Base-by-base conservation (phyloP, 2,113 vertebrate species). In the Pongo pygmaeus region DNA sequence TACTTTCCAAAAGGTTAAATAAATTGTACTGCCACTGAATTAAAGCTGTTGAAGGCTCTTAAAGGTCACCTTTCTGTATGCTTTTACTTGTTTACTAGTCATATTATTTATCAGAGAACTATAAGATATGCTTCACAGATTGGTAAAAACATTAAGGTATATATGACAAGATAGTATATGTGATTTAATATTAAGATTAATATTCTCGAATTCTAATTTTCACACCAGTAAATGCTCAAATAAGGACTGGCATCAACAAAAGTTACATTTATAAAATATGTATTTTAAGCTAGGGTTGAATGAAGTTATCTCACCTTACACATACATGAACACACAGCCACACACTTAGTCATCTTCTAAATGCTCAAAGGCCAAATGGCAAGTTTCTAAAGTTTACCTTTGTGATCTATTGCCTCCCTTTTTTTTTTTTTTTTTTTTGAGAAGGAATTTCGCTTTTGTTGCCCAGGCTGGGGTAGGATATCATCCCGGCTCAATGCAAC, bases 1-100 rank as follows among this genome's bases (percentile, higher is more conserved):
- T 95, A 96, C 72, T 96, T 96, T 98, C 80, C 96, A 95, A 99
- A 99, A 99, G 98, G 98, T 99, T 99, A 99, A 98, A 98, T 98
- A 98, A 98, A 98, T 98, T 99, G 98, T 98, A 98, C 96, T 98
- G 98, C 96, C 97, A 96, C 38, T 94, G 93, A 98, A 98, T 89
- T 97, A 97, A 92, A 97, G 86, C 59, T 97, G 69, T 97, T 98
- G 98, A 91, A 98, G 98, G 96, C 84, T 96, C 94, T 98, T 98
- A 99, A 99, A 99, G 98, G 98, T 99, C 98, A 95, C 96, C 61
- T 3, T 4, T 98, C 40, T 30, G 97, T 84, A 96, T 84, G 43
- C 22, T 97, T 96, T 97, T 93, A 97, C 95, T 94, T 93, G 81
- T 97, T 97, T 97, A 94, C 75, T 94, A 87, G 77, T 74, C 43